Base-by-base conservation (phyloP, 2,113 vertebrate genomes). In the Ranitomeya imitator region DNA sequence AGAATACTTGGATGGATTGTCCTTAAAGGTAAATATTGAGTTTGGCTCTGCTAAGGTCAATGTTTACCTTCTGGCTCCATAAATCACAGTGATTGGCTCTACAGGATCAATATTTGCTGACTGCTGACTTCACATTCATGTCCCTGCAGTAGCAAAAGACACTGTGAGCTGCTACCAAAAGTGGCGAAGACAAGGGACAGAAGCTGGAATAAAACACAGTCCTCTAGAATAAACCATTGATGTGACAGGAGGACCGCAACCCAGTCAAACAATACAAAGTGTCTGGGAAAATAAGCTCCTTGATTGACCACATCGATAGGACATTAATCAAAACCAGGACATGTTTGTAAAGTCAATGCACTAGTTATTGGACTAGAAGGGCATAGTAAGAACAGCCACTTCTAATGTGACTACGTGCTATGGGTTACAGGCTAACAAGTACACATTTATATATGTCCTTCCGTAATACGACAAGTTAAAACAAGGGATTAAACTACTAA, bases 21-120 rank as follows among this genome's bases (percentile, higher is more conserved):
- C 73, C 87, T 89, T 89, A 89, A 89, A 89, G 87, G 87, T 89
- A 89, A 89, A 89, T 89, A 89, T 89, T 89, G 87, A 89, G 87
- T 89, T 89, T 89, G 87, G 87, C 87, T 85, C 82, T 57, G 81
- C 87, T 89, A 85, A 89, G 87, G 87, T 89, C 87, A 89, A 89
- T 89, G 87, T 89, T 89, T 89, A 89, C 81, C 82, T 89, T 85
- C 87, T 89, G 82, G 87, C 87, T 89, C 87, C 87, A 89, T 89
- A 89, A 89, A 89, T 89, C 87, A 89, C 45, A 55, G 82, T 89
- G 87, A 89, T 89, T 89, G 87, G 87, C 82, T 85, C 60, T 79
- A 51, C 74, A 89, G 87, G 87, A 89, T 89, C 87, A 89, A 89
- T 89, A 89, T 89, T 89, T 89, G 87, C 87, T 89, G 87, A 89